Evolutionary conservation across 2,888 invertebrate species (phyloP).

Genomic region (Melikaiella ostensackeni): DNA sequence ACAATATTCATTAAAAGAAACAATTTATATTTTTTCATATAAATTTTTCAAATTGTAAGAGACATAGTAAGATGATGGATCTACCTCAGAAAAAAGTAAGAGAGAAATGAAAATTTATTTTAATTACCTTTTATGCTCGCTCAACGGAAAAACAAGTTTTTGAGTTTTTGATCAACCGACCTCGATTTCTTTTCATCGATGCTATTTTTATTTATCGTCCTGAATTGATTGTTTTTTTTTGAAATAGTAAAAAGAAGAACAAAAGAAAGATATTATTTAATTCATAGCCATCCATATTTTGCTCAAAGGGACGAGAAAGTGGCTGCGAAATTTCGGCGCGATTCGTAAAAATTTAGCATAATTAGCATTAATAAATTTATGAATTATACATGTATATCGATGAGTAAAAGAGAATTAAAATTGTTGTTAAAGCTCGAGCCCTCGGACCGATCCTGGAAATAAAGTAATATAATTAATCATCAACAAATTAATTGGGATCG

Average conservation of each 20-base stretch:
- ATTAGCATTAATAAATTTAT: conserved; percentile 22
- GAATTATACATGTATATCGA: conserved; percentile 8
- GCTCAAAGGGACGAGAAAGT: conserved; percentile 38
- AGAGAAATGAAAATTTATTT: not conserved
- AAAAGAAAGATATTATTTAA: not conserved
- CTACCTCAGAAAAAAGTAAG: not conserved
- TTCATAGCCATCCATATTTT: conserved; percentile 26
- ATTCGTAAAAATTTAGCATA: conserved; percentile 7
- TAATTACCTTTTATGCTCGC: not conserved
- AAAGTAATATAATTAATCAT: not conserved
- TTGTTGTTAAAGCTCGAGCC: conserved; percentile 29
- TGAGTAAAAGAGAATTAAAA: not conserved
- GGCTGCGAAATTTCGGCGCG: conserved; percentile 11
- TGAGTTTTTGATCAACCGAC: not conserved
- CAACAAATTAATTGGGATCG: not conserved
- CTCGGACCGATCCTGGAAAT: not conserved
- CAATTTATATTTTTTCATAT: not conserved
- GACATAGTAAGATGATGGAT: not conserved
- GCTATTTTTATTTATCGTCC: not conserved
- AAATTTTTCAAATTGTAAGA: not conserved
- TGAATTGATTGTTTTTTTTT: not conserved
- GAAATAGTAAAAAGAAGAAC: not conserved
- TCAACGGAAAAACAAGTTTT: not conserved
- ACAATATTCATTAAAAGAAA: too few species aligned
- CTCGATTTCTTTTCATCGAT: not conserved